Percentiles rank a stretch among this genome's conserved stretches.
phyloP scores from a whole-genome alignment of 2,888 invertebrate species.

The Drosophila seclusa region DNA sequence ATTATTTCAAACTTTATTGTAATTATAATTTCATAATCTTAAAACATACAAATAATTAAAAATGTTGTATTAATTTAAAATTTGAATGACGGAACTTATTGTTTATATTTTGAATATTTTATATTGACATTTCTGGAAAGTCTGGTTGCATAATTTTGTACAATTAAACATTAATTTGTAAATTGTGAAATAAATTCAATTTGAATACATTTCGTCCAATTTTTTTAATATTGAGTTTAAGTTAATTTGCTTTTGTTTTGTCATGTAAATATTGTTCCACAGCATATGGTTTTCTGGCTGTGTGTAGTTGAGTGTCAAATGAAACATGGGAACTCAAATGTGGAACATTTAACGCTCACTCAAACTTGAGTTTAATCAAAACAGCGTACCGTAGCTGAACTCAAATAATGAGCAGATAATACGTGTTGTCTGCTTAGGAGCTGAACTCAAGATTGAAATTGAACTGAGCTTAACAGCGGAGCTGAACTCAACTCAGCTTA shows the following conservation, averaged over 20 bases:
- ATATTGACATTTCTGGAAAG: background rate
- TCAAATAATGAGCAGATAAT: background rate
- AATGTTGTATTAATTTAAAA: background rate
- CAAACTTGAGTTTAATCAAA: conserved; percentile 56
- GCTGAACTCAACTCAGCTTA: background rate
- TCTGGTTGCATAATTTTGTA: background rate
- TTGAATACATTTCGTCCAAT: background rate
- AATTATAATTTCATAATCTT: background rate
- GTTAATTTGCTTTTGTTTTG: background rate
- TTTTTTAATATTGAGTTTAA: background rate
- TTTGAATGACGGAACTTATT: background rate
- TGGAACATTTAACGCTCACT: conserved; percentile 19
- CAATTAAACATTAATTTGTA: background rate
- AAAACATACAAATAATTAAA: background rate
- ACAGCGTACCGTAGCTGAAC: background rate
- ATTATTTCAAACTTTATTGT: background rate
- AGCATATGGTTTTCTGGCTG: background rate
- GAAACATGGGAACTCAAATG: background rate
- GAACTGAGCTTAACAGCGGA: background rate
- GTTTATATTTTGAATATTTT: background rate
- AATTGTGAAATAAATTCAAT: conserved; percentile 2
- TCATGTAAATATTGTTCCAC: background rate
- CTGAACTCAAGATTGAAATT: background rate
- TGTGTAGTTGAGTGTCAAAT: background rate
- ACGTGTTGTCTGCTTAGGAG: background rate